Evolutionary conservation across 2,888 invertebrate genomes (phyloP), one percentile per base, ranked within the genome.

Genomic region (Drosophila quinaria): DNA sequence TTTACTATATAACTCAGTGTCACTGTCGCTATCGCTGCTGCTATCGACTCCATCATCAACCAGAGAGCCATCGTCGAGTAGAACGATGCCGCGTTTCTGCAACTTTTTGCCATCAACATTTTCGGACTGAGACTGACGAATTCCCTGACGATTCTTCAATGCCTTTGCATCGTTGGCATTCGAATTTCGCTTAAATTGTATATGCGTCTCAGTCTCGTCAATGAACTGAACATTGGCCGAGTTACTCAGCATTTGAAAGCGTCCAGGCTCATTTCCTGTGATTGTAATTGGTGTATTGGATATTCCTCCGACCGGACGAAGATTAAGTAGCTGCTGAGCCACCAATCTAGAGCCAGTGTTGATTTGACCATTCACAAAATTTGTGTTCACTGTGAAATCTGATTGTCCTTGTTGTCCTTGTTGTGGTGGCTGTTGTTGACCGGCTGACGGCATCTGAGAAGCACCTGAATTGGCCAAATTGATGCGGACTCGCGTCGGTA

Each of bases 301-400:
- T 55, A 42, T 25, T 3, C 22, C 44, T 49, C 47, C 35, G 9
- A 47, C 15, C 9, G 62, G 35, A 4, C 51, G 55, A 4, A 80
- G 65, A 1, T 87, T 87, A 5, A 94, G 87, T 2, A 94, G 91
- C 76, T 95, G 95, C 77, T 95, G 94, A 0, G 95, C 94, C 4
- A 95, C 93, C 22, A 94, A 91, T 19, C 94, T 93, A 44, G 93
- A 94, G 1, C 94, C 93, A 1, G 94, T 64, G 68, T 93, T 94
- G 49, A 95, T 94, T 90, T 96, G 96, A 0, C 95, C 96, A 81
- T 95, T 95, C 0, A 94, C 91, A 70, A 94, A 95, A 81, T 94
- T 94, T 0, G 93, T 93, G 46, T 88, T 91, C n/a, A 93, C 87
- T 25, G 91, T 92, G 10, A 91, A 73, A 6, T 74, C 90, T 46